Evolutionary conservation across 2,113 vertebrate genomes (phyloP).

Genomic region (Podocnemis expansa): DNA sequence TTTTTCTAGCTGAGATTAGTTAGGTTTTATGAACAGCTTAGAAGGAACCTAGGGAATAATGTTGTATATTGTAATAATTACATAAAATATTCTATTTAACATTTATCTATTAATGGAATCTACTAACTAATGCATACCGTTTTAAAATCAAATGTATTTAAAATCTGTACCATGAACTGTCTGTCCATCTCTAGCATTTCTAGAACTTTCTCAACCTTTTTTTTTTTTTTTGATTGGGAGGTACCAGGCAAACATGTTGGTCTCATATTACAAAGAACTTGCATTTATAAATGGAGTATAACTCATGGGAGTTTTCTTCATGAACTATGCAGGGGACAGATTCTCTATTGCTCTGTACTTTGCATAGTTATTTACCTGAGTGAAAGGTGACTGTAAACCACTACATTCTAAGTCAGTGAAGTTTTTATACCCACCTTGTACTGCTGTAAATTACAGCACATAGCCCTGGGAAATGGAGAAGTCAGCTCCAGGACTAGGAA

Average conservation of each 20-base stretch:
- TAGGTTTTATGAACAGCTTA: not conserved
- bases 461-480: not conserved
- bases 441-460: not conserved
- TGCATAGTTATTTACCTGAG: not conserved
- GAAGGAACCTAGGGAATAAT: not conserved
- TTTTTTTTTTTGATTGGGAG: not conserved
- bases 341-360: not conserved
- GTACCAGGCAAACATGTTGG: not conserved
- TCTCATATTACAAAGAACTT: not conserved
- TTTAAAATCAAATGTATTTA: not conserved
- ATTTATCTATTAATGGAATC: not conserved
- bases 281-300: not conserved
- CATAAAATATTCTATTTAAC: not conserved
- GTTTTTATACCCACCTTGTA: not conserved
- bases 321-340: not conserved
- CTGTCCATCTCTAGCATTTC: not conserved
- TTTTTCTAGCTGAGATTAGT: not conserved
- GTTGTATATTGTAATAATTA: not conserved
- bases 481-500: not conserved
- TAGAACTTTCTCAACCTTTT: not conserved
- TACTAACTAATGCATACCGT: not conserved
- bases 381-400: not conserved
- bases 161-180: not conserved
- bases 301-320: not conserved
- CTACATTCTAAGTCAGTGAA: not conserved